phyloP scores from a whole-genome alignment of 2,113 vertebrate species.

The Pelecanoides urinatrix region DNA sequence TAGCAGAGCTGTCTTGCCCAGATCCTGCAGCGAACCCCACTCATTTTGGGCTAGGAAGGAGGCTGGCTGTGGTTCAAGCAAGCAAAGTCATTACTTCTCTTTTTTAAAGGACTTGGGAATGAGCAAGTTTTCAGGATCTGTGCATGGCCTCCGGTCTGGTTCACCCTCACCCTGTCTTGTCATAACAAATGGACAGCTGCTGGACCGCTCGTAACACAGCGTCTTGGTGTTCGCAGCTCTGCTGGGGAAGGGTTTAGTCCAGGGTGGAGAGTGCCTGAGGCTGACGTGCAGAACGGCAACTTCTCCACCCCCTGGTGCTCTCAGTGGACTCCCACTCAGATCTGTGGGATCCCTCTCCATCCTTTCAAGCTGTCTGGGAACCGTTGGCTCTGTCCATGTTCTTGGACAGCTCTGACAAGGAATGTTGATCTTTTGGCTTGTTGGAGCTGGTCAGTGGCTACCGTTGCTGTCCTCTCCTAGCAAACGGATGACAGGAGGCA shows the following conservation, averaged over 20 bases:
- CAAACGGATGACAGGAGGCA: background rate
- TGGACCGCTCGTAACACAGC: rapidly evolving
- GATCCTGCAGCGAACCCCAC: background rate
- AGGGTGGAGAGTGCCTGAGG: background rate
- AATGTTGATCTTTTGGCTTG: background rate
- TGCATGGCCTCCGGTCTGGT: rapidly evolving
- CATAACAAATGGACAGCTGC: background rate
- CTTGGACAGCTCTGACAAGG: background rate
- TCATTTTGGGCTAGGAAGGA: background rate
- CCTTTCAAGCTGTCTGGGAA: background rate
- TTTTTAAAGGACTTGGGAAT: background rate
- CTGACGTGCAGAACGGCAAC: background rate
- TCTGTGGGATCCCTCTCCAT: background rate
- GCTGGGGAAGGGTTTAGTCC: background rate
- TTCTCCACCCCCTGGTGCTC: background rate
- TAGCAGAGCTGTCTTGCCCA: background rate
- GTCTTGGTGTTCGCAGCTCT: background rate
- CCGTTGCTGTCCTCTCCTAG: background rate
- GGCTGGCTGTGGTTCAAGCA: background rate
- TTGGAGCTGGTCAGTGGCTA: background rate
- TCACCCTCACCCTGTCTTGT: background rate
- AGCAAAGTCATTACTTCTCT: background rate
- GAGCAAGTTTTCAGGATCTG: background rate
- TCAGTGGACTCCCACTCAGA: background rate
- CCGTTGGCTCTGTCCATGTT: background rate